Conservation (phyloP, 2,888 invertebrate genomes). For the Trissoscelio sp. region DNA sequence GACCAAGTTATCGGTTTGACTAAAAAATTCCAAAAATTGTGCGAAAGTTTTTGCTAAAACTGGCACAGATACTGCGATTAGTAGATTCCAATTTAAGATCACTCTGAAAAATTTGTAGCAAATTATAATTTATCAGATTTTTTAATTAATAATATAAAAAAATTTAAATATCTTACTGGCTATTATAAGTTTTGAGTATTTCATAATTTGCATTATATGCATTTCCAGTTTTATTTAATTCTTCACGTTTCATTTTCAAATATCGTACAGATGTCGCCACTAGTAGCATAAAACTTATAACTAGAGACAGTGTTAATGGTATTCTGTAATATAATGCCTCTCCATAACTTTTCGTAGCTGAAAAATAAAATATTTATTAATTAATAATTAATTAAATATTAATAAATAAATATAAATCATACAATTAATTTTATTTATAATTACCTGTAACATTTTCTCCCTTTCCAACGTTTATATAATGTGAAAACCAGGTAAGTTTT, state of each 20-base stretch:
- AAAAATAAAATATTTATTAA: conserved; percentile 5
- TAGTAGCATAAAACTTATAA: conserved; percentile 13
- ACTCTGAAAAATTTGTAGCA: conserved; percentile 19
- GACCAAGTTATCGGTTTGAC: not conserved
- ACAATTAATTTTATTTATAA: not conserved
- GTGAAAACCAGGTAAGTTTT: conserved; percentile 27
- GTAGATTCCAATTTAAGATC: conserved; percentile 30
- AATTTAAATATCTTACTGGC: conserved; percentile 31
- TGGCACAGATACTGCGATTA: conserved; percentile 12
- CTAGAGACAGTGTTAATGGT: conserved; percentile 1
- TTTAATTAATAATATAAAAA: not conserved
- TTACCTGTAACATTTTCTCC: conserved; percentile 22
- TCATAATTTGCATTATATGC: conserved; percentile 26
- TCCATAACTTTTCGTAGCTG: conserved; percentile 21
- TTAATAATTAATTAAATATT: not conserved
- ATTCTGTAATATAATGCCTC: conserved; percentile 25
- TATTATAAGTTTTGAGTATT: conserved; percentile 31
- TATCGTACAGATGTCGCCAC: conserved; percentile 11
- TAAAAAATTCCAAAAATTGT: conserved; percentile 32
- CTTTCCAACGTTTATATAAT: not conserved
- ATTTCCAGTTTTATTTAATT: conserved; percentile 26
- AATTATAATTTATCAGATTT: too few relatives aligned
- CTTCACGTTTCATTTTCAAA: not conserved
- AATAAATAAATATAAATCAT: not conserved
- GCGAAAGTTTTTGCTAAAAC: conserved; percentile 25